Conservation (phyloP, 2,888 invertebrate genomes). For the Ferdinandea cuprea region DNA sequence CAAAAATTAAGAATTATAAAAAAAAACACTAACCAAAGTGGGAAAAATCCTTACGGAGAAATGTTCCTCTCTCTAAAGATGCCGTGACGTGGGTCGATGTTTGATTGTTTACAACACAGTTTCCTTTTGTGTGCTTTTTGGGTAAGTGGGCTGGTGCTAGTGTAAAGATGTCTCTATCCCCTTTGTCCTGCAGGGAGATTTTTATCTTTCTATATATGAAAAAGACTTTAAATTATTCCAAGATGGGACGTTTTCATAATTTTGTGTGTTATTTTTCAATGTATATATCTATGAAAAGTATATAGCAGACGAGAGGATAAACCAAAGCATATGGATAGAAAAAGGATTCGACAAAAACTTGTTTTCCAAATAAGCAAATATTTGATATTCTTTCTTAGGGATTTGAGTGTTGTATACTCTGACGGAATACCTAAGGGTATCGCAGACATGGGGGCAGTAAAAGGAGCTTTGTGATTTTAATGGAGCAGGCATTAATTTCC, state of each 20-base stretch:
- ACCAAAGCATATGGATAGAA: background rate
- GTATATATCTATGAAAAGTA: background rate
- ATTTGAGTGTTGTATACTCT: background rate
- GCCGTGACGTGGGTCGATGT: background rate
- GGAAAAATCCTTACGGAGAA: background rate
- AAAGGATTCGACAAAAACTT: constrained; percentile 31
- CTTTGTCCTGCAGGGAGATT: constrained; percentile 36
- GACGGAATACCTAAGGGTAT: background rate
- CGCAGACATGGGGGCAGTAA: background rate
- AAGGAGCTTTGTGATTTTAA: background rate
- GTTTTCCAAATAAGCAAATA: constrained; percentile 56
- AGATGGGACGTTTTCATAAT: constrained; percentile 68
- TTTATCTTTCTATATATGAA: constrained; percentile 37
- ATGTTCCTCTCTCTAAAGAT: constrained; percentile 8
- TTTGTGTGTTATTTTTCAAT: constrained; percentile 36
- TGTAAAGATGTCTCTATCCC: background rate
- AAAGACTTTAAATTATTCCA: constrained; percentile 36
- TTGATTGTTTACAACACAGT: constrained; percentile 22
- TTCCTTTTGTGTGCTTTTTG: constrained; percentile 37
- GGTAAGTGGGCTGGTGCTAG: background rate
- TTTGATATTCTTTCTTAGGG: constrained; percentile 47
- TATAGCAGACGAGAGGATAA: background rate
- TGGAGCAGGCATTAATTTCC: background rate
- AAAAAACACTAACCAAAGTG: constrained; percentile 5
- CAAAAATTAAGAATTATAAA: background rate